Base-by-base conservation (phyloP, 92 coral and sea anemone genomes). In the Hydrozoanthus gracilis region DNA sequence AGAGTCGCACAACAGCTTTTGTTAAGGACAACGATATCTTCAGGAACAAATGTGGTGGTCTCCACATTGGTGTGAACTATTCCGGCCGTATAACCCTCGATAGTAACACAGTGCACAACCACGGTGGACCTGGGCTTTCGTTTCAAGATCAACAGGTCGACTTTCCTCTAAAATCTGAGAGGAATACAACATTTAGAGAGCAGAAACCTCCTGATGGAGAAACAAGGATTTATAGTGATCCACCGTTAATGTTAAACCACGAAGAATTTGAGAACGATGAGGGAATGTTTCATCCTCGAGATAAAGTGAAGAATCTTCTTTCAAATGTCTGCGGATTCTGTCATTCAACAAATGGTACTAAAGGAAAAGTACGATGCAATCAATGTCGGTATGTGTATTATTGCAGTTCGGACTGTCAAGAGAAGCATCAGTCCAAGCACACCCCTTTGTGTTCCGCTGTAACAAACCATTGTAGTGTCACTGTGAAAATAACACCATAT, bases 11-110 rank as follows among this genome's bases (percentile, higher is more conserved):
- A 0, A 86, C 92, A 8, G 91, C 90, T 3, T 44, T 15, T 75
- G 77, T 95, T 11, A 85, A 44, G 79, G 76, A 87, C 16, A 95
- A 93, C 61, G 88, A 88, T 5, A 74, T 95, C 6, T 85, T 83
- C 6, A 82, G 87, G 46, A 95, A 93, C 89, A 95, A 95, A 86
- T 95, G 92, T 47, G 96, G 95, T 20, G 98, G 96, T 11, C 67
- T 95, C 79, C 69, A 39, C 58, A 92, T 92, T 18, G 93, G 94
- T 27, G 8, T 60, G 0, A 90, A 86, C 70, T 86, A 11, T 64
- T 83, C 93, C 4, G 95, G 92, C 47, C 91, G 92, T 6, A 51
- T 91, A 46, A 55, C 84, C 4, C 70, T 95, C 9, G 71, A 85
- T n/a, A n/a, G n/a, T n/a, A n/a, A n/a, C n/a, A n/a, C n/a, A n/a